Percentiles rank a stretch among this genome's conserved stretches.
Conservation (phyloP, 2,888 invertebrate genomes). For the Myopa testacea region DNA sequence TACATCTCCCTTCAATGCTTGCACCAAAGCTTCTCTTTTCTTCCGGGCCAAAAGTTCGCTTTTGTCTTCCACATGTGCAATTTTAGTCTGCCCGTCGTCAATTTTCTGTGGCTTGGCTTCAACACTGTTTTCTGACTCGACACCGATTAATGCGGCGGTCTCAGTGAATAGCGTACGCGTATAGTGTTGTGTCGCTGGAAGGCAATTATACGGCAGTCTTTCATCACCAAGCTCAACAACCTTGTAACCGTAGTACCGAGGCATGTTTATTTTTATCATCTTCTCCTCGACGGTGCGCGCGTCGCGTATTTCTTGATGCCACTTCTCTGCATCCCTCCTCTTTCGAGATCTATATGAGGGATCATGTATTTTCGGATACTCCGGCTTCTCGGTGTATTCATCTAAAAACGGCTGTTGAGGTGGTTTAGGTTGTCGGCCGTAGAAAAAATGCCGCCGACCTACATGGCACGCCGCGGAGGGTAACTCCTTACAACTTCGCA, state of each 20-base stretch:
- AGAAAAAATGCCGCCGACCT: slow-evolving; percentile 33
- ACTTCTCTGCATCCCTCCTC: slow-evolving; percentile 68
- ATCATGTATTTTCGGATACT: slow-evolving; percentile 69
- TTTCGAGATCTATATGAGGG: slow-evolving; percentile 70
- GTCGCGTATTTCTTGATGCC: slow-evolving; percentile 74
- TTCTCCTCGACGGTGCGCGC: slow-evolving; percentile 86
- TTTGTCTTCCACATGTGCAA: not conserved
- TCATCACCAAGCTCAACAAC: slow-evolving; percentile 74
- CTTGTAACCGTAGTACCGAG: slow-evolving; percentile 83
- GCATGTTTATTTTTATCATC: slow-evolving; percentile 84
- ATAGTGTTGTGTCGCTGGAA: slow-evolving; percentile 78
- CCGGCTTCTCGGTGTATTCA: slow-evolving; percentile 56
- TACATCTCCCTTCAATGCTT: slow-evolving; percentile 54
- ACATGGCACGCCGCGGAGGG: slow-evolving; percentile 44
- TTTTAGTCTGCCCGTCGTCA: not conserved
- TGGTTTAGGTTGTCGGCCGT: slow-evolving; percentile 36
- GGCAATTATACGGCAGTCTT: slow-evolving; percentile 74
- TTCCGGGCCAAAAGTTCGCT: slow-evolving; percentile 22
- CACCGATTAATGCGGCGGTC: slow-evolving; percentile 57
- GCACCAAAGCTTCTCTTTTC: slow-evolving; percentile 47
- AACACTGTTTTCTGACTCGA: not conserved
- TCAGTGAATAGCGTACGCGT: slow-evolving; percentile 82
- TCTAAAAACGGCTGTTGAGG: slow-evolving; percentile 36
- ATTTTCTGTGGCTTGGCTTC: not conserved
- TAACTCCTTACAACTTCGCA: slow-evolving; percentile 49